Evolutionary conservation across 1,140 invertebrate genomes (phyloP).

Genomic region (Drosophila athabasca): DNA sequence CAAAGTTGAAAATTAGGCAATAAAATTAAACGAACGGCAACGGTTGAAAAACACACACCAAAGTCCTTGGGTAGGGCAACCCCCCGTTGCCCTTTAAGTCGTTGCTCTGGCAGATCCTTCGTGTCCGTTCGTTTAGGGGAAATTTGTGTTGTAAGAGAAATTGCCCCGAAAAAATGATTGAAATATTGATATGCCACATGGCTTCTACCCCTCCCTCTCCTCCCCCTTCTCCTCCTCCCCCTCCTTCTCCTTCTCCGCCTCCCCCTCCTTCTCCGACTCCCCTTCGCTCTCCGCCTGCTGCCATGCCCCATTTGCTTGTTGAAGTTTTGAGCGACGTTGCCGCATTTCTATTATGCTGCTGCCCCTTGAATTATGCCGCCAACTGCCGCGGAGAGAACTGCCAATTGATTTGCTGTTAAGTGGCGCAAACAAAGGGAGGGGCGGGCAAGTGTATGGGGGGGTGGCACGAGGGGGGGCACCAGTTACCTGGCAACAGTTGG

Average conservation of each 20-base stretch:
- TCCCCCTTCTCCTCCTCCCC: no score
- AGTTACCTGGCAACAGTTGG: slow-evolving; percentile 77
- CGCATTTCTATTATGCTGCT: slow-evolving; percentile 45
- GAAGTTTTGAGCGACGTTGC: slow-evolving; percentile 45
- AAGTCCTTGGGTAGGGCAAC: no score
- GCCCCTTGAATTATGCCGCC: slow-evolving; percentile 51
- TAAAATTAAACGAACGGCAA: slow-evolving; percentile 79
- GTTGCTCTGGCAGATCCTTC: no score
- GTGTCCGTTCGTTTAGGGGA: no score
- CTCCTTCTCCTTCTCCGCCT: no score
- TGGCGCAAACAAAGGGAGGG: slow-evolving; percentile 3
- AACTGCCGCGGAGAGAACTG: slow-evolving; percentile 16
- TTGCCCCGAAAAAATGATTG: slow-evolving; percentile 56
- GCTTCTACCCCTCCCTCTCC: slow-evolving; percentile 31
- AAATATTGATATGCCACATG: slow-evolving; percentile 68
- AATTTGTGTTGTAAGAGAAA: slow-evolving; percentile 37
- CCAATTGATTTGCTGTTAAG: slow-evolving; percentile 41
- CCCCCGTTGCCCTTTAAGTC: no score
- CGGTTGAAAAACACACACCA: slow-evolving; percentile 17
- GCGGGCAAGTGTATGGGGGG: slow-evolving; percentile 1
- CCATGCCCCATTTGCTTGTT: background rate
- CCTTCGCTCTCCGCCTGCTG: no score
- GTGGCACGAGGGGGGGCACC: slow-evolving; percentile 1
- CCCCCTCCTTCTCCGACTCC: no score
- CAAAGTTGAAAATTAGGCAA: slow-evolving; percentile 81